Conservation (phyloP, 2,113 vertebrate species). For the Ivindomyrus marchei region DNA sequence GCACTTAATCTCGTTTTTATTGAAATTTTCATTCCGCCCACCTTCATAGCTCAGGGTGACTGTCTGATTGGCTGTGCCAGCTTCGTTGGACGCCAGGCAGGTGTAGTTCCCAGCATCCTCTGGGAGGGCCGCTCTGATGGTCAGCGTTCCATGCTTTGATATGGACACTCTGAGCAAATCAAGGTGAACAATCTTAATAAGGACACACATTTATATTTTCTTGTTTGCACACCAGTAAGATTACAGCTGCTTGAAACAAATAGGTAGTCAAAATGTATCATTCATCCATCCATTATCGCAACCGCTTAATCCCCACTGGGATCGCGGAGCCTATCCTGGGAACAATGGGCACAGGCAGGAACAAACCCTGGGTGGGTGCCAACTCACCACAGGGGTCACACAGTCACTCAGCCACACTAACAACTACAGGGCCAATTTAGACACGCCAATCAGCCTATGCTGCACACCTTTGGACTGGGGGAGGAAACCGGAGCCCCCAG, state of each 20-base stretch:
- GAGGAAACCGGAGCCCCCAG: too few species aligned
- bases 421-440: too few species aligned
- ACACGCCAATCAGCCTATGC: too few species aligned
- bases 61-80: constrained; percentile 54
- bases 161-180: constrained; percentile 46
- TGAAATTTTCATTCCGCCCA: constrained; percentile 30
- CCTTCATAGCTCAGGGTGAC: constrained; percentile 57
- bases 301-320: too few species aligned
- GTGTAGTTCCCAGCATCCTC: constrained; percentile 86
- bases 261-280: not conserved
- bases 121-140: constrained; percentile 64
- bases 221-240: not conserved
- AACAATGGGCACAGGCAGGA: too few species aligned
- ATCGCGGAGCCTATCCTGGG: too few species aligned
- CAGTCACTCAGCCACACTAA: too few species aligned
- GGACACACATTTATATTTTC: constrained; percentile 13
- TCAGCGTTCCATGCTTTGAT: constrained; percentile 62
- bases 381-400: too few species aligned
- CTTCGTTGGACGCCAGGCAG: constrained; percentile 68
- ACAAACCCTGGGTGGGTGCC: too few species aligned
- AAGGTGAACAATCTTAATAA: constrained; percentile 26
- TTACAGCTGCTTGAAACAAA: not conserved
- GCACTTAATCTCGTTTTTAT: not conserved
- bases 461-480: too few species aligned
- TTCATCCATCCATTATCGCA: too few species aligned